Base-by-base conservation (phyloP, 2,113 vertebrate genomes). In the Heterochromis multidens region DNA sequence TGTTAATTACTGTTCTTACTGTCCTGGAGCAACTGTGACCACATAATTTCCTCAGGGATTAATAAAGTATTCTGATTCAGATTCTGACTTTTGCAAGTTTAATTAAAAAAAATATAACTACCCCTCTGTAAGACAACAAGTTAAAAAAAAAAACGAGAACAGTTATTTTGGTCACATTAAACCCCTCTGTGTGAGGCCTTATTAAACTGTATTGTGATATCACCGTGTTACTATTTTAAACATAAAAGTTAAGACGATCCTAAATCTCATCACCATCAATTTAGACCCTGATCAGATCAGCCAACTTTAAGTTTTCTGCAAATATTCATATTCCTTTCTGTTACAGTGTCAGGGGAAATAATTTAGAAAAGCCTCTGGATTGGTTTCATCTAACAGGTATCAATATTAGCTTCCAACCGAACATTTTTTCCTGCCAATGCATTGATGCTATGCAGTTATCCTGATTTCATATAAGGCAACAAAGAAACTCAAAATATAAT, bases 91-190 rank as follows among this genome's bases (percentile, higher is more conserved):
- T 12, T 16, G 23, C 12, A 43, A 43, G 1, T 67, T 1, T 25
- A 67, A 67, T 67, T 40, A 43, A 67, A 13, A 9, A 67, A 43
- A 17, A 25, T 25, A 4, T 1, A 65, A 65, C 62, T 23, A 25
- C 35, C 7, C 23, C n/a, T 40, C 33, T 16, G 7, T 25, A 43
- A 0, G 0, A 67, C n/a, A 40, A 40, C 35, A 25, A 25, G 0
- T 43, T 40, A 23, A 40, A 65, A 40, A 63, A 62, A 35, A 35
- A 35, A 63, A 63, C 14, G 16, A 3, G 16, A 31, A 19, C 31
- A 35, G 19, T 31, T 31, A 35, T n/a, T 63, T 63, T n/a, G 31
- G 5, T 31, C 31, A 63, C 31, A 65, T 65, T 8, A 40, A 65
- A 65, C 21, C 33, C 35, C 35, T 4, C 16, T 17, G 23, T 67